Base-by-base conservation (phyloP, 2,888 invertebrate species). In the Cloeon dipterum region DNA sequence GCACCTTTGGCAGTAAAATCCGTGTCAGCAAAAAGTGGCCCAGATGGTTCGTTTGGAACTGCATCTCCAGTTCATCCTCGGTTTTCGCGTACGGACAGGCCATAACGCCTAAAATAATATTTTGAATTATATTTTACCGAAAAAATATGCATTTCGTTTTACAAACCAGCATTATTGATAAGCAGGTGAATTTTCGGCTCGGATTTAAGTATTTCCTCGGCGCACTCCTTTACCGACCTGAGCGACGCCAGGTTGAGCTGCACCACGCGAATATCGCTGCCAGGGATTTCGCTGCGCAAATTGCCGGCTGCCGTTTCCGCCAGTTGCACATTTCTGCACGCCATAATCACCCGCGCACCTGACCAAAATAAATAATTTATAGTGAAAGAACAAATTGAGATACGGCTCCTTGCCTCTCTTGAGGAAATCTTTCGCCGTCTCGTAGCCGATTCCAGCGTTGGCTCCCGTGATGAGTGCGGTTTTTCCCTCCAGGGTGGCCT, bases 181-280 rank as follows among this genome's bases (percentile, higher is more conserved):
- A 55, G 45, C 25, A 51, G 44, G 39, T 54, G 47, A 11, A 52
- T 44, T 11, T 42, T 36, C 5, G 45, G 40, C 39, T 53, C 53
- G 5, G 46, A 44, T 5, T 40, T 25, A n/a, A 50, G 44, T 29
- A 63, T 46, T 5, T 46, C 47, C 37, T 52, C 46, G 2, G 58
- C 58, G 42, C 59, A 62, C 37, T 51, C 44, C 38, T 57, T 46
- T 1, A 62, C 52, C 1, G 60, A 60, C 16, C 49, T 46, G 63
- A 34, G 79, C 71, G 2, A 76, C 60, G 1, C 79, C 79, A 1
- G 79, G 79, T 81, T 78, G 1, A 76, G 53, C 38, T 69, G 61
- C 52, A 79, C 79, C 1, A 68, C 68, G 23, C 65, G 72, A 1
- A 81, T 65, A 3, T 65, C 68, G 1, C 34, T 23, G 4, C 25